Conservation (phyloP, 1,140 invertebrate species). For the Armadillidium nasatum region DNA sequence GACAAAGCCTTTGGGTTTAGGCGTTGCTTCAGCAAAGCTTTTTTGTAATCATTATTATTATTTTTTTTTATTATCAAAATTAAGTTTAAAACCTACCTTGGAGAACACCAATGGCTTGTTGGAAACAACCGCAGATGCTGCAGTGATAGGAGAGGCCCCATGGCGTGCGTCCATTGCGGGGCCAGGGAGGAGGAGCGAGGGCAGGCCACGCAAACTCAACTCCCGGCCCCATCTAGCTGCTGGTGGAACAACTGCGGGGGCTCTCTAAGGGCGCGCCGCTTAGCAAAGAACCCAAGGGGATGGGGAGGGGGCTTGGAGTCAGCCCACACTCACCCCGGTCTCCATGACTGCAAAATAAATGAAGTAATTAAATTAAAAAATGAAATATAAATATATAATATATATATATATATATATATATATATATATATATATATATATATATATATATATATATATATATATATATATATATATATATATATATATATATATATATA, state of each 20-base stretch:
- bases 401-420: too few species aligned
- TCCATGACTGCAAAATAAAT: neutral
- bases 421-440: too few species aligned
- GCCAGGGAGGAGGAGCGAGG: conserved; percentile 8
- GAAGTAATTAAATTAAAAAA: too few species aligned
- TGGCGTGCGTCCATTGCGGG: conserved; percentile 2
- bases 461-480: too few species aligned
- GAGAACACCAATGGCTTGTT: conserved; percentile 7
- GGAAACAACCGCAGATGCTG: neutral
- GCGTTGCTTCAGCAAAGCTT: too few species aligned
- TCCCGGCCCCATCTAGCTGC: conserved; percentile 2
- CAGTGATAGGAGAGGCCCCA: conserved; percentile 1
- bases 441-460: too few species aligned
- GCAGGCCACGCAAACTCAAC: neutral
- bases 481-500: too few species aligned
- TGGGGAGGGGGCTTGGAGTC: neutral
- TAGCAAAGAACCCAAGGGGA: conserved; percentile 2
- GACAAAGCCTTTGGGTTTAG: too few species aligned
- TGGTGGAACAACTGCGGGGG: neutral
- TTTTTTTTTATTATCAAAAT: too few species aligned
- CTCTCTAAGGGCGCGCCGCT: conserved; percentile 7
- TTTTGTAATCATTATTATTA: too few species aligned
- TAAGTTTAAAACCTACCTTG: neutral
- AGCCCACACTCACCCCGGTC: neutral
- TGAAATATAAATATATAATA: too few species aligned